Conservation (phyloP, 1,140 invertebrate genomes). For the Oryctes rhinoceros region DNA sequence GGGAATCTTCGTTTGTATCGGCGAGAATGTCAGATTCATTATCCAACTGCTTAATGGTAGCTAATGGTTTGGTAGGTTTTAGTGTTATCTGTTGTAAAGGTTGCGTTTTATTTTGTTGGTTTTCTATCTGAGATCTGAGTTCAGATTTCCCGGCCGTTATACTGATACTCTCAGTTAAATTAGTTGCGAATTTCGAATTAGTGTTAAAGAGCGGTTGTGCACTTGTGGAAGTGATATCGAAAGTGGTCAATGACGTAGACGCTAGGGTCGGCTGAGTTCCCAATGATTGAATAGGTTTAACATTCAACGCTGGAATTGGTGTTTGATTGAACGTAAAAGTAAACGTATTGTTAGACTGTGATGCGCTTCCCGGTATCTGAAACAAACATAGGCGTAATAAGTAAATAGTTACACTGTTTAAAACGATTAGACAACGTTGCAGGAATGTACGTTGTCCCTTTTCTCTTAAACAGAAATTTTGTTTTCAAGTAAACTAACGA, state of each 20-base stretch:
- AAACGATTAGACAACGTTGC: no score
- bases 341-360: not conserved
- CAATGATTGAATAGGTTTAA: not conserved
- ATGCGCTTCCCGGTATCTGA: not conserved
- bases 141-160: not conserved
- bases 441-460: no score
- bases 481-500: no score
- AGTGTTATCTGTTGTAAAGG: not conserved
- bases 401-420: no score
- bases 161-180: not conserved
- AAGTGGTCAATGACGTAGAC: not conserved
- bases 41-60: not conserved
- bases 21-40: not conserved
- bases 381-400: not conserved
- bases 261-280: not conserved
- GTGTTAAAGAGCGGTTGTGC: not conserved
- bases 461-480: no score
- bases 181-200: not conserved
- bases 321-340: not conserved
- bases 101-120: not conserved
- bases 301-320: not conserved
- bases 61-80: not conserved
- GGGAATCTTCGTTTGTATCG: slow-evolving; percentile 55
- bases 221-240: not conserved
- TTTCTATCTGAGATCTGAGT: not conserved